Base-by-base conservation (phyloP, 2,113 vertebrate species). In the Desmodus rotundus region DNA sequence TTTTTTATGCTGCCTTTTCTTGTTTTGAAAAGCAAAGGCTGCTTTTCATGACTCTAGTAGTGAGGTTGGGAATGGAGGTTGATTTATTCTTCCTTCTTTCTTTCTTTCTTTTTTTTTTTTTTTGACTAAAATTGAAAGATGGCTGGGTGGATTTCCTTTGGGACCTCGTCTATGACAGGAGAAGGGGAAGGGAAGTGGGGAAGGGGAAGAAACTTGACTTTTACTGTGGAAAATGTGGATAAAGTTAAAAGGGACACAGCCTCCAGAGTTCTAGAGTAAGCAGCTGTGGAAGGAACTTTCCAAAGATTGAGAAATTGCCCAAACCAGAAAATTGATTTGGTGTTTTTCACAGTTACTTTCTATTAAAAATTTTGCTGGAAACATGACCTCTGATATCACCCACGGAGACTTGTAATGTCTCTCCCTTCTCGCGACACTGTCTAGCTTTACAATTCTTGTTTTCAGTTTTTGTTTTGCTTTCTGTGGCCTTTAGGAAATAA, bases 311-410 rank as follows among this genome's bases (percentile, higher is more conserved):
- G 81, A 77, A 82, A 72, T 83, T 61, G 56, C 68, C 68, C 63
- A 36, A 90, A 54, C 28, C 67, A 61, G 54, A 92, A 47, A 74
- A 87, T 45, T 93, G 22, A 14, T 61, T 77, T 93, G 68, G 22
- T 76, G 3, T 76, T 68, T 94, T 93, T 83, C 86, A 65, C 78
- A 85, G 68, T 91, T 84, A 83, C 76, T 94, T 93, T 87, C 70
- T 83, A 87, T 89, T 88, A 68, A 94, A 95, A 96, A 95, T 82
- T 97, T 97, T 92, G 38, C 91, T 93, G 94, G 85, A 91, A 87
- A 63, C 70, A 61, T 84, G 70, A 85, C 45, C 28, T 54, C 33
- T 93, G 73, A 67, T 89, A 82, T 73, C 92, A 86, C 63, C 36
- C 41, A 24, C 31, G 14, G 72, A 88, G 36, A 86, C 80, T 43